Base-by-base conservation (phyloP, 2,113 vertebrate species). In the Clupea harengus region DNA sequence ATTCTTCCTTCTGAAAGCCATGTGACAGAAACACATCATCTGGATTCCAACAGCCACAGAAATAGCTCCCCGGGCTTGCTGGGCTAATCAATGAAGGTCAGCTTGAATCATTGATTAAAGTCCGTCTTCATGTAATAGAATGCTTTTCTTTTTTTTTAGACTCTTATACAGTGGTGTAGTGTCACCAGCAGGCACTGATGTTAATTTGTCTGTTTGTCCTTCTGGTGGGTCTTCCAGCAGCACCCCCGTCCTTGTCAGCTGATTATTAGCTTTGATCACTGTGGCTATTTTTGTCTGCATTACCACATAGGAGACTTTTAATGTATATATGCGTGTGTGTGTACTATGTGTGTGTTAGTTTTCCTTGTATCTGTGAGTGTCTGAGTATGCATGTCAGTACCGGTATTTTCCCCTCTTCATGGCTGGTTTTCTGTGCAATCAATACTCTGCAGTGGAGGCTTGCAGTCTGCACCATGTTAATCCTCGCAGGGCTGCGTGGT, bases 401-500 rank as follows among this genome's bases (percentile, higher is more conserved):
- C 72, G 60, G 80, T 91, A 78, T 91, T 89, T 88, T 85, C 84
- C 82, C 85, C 44, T 88, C 89, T 88, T 92, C 89, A 83, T 82
- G 87, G 90, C 90, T 89, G 87, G 83, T 89, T 93, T 89, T 92
- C 92, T 90, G 84, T 75, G 6, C 57, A 25, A 94, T 95, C 94
- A 86, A 95, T 95, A 93, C 88, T 93, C 90, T 92, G 92, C 91
- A 93, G 92, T 92, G 90, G 85, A 92, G 91, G 89, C 91, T 87
- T 86, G 90, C 78, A 81, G 89, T 89, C 91, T 85, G 88, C 50
- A 81, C 89, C 87, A 82, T 92, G 89, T 85, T 92, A 92, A 94
- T 92, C 91, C 90, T 85, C 88, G 86, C 86, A 81, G 85, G 47
- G 17, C 86, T 60, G 86, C 57, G 83, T 83, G 82, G 83, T 83